These are phyloP conservation scores for Drosophila ambigua DNA, from an alignment of 1,140 invertebrate species.

Conservation along the genomic window DNA sequence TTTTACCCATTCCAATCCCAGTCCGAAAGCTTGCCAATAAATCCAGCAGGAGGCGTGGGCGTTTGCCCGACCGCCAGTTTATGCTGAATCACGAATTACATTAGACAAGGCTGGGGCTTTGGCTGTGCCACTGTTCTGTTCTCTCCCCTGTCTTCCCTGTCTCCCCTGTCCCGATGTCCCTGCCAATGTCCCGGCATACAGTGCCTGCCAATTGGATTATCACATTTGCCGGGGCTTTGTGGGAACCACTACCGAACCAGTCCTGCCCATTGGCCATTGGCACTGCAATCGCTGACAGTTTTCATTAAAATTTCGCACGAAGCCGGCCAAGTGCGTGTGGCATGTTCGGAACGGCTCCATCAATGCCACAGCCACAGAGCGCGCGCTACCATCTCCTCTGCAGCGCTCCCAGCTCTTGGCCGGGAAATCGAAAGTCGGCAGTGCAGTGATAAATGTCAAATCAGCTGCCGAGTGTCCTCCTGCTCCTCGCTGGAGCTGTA, in stretches of 20 bases:
- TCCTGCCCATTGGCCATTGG: neutral
- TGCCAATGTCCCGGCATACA: conserved; percentile 13
- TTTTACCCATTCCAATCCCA: conserved; percentile 13
- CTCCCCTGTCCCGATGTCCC: neutral
- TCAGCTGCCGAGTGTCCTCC: conserved; percentile 62
- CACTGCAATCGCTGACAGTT: conserved; percentile 46
- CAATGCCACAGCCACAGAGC: conserved; percentile 52
- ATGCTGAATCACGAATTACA: conserved; percentile 82
- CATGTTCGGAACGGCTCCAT: conserved; percentile 69
- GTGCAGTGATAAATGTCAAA: conserved; percentile 80
- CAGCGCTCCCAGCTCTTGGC: neutral
- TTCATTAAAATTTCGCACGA: conserved; percentile 70
- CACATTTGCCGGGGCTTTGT: conserved; percentile 44
- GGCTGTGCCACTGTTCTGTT: conserved; percentile 32
- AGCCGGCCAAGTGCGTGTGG: conserved; percentile 43
- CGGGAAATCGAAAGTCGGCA: conserved; percentile 54
- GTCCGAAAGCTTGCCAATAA: conserved; percentile 57
- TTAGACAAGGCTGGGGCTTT: conserved; percentile 56
- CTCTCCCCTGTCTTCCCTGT: too few relatives aligned
- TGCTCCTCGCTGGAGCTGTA: conserved; percentile 10
- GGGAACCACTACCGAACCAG: neutral
- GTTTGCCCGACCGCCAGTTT: conserved; percentile 53
- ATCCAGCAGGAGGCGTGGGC: conserved; percentile 35
- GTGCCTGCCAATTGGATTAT: conserved; percentile 73
- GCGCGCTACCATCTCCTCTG: neutral